Percentiles rank a stretch among this genome's conserved stretches.
phyloP scores from a whole-genome alignment of 2,113 vertebrate species.

The Arvicanthis niloticus region DNA sequence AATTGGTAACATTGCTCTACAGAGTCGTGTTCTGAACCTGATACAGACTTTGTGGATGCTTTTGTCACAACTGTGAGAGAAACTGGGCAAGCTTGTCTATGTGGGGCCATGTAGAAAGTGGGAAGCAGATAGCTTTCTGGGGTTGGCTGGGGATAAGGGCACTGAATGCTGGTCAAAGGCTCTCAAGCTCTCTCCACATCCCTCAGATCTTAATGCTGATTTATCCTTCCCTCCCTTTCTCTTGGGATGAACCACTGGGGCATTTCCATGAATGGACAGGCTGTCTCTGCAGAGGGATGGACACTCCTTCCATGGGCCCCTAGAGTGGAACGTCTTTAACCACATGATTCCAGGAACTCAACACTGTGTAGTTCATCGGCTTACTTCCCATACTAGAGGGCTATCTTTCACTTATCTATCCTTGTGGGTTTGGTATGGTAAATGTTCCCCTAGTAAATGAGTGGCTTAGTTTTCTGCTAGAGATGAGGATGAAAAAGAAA shows the following conservation, averaged over 20 bases:
- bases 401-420: neutral
- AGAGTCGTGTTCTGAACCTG: neutral
- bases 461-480: neutral
- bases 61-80: neutral
- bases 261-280: neutral
- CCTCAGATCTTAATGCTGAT: too few species aligned
- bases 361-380: neutral
- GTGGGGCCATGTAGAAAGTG: neutral
- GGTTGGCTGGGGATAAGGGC: rapidly evolving
- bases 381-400: neutral
- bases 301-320: rapidly evolving
- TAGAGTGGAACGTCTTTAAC: rapidly evolving
- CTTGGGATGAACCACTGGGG: neutral
- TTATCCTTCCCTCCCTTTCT: neutral
- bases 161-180: too few species aligned
- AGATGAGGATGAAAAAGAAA: neutral
- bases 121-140: neutral
- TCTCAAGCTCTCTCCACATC: neutral
- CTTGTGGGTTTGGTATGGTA: neutral
- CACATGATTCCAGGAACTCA: neutral
- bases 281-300: too few species aligned
- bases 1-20: neutral
- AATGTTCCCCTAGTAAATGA: neutral
- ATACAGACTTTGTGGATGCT: neutral
- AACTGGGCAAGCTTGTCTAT: neutral